Base-by-base conservation (phyloP, 2,888 invertebrate genomes). In the Odontocolon sp. region DNA sequence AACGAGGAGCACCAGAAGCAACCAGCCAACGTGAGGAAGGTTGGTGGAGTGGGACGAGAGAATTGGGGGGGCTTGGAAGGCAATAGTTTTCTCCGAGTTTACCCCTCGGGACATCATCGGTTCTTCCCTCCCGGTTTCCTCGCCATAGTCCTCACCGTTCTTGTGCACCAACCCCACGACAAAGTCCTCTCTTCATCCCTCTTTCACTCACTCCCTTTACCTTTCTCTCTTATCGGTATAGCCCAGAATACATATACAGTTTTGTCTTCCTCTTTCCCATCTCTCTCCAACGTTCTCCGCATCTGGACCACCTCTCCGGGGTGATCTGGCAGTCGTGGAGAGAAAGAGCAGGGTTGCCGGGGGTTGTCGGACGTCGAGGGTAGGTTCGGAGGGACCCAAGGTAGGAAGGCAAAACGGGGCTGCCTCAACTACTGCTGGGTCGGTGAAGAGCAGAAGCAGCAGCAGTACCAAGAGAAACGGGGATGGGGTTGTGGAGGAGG, bases 1-100 rank as follows among this genome's bases (percentile, higher is more conserved):
- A 52, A 52, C 14, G 52, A 31, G 50, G 50, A 69, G n/a, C 36
- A 54, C 45, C 14, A 47, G 28, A 47, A 68, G 76, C 80, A 73
- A 26, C 50, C 2, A 69, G 26, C 21, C 75, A 36, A 18, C 28
- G 40, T 52, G 56, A 38, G 26, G 23, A 33, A 42, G 45, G 2
- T 16, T 50, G 61, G 16, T 59, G 45, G 42, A 33, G 45, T 14
- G 56, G 16, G 14, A 69, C n/a, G 47, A 47, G 4, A 52, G 38
- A 18, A n/a, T n/a, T 8, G 28, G 23, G 75, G 50, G 59, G 38
- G 66, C 67, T 47, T 63, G 38, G 57, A 69, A 78, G 82, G 84
- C 85, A 86, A 86, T 86, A 84, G 85, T 86, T 86, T 86, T 84
- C 80, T 80, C 76, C 78, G 81, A 85, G 84, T 86, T 85, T 81